Percentiles rank a stretch among this genome's conserved stretches.
phyloP scores from a whole-genome alignment of 2,797 vertebrate species.

The Pagetopsis macropterus region DNA sequence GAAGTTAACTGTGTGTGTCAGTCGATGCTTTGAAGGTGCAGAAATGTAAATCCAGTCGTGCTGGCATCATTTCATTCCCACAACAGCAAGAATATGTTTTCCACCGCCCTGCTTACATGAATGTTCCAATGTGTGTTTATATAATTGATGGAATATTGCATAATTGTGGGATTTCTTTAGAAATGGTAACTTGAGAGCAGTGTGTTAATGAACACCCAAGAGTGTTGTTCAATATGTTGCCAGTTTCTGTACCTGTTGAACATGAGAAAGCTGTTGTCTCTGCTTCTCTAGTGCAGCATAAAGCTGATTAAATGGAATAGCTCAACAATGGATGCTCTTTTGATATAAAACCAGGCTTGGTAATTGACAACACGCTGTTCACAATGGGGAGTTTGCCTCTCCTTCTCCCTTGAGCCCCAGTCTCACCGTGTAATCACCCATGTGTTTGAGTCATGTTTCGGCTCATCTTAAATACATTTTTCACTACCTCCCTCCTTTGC shows the following conservation, averaged over 20 bases:
- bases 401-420: neutral
- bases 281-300: neutral
- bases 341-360: neutral
- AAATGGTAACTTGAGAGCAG: constrained; percentile 7
- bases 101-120: constrained; percentile 5
- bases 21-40: constrained; percentile 43
- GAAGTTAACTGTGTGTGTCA: constrained; percentile 36
- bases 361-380: constrained; percentile 49
- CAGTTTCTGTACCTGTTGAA: neutral
- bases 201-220: neutral
- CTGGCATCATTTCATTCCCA: constrained; percentile 18
- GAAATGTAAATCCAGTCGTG: constrained; percentile 21
- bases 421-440: constrained; percentile 17
- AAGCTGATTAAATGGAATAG: constrained; percentile 16
- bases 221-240: neutral
- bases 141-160: constrained; percentile 12
- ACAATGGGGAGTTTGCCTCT: constrained; percentile 19
- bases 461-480: constrained; percentile 6
- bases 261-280: neutral
- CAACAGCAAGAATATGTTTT: constrained; percentile 1
- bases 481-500: neutral
- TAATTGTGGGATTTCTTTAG: constrained; percentile 20
- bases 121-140: neutral
- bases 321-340: constrained; percentile 14
- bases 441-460: constrained; percentile 16